phyloP scores from a whole-genome alignment of 2,113 vertebrate species.

The Periophthalmodon schlosseri region DNA sequence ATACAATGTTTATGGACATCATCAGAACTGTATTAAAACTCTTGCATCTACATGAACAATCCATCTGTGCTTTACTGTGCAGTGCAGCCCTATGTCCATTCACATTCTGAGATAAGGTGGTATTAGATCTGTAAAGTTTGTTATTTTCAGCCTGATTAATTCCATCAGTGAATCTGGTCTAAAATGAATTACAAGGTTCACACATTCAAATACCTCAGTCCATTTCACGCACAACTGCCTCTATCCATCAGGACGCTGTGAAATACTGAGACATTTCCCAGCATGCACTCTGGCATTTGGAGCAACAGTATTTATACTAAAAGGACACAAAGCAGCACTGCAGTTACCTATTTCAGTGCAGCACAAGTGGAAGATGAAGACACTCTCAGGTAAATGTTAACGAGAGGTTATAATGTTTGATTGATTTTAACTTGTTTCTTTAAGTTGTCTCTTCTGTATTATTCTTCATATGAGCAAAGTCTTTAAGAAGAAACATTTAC shows the following conservation, averaged over 20 bases:
- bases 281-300: constrained; percentile 20
- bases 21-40: no score
- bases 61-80: background rate
- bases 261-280: constrained; percentile 10
- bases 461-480: background rate
- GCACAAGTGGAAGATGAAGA: background rate
- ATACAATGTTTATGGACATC: background rate
- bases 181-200: constrained; percentile 30
- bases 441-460: constrained; percentile 1
- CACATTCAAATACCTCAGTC: constrained; percentile 22
- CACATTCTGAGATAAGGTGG: background rate
- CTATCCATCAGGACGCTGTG: background rate
- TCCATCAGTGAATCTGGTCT: constrained; percentile 34
- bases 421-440: background rate
- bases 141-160: constrained; percentile 51
- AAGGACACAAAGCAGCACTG: background rate
- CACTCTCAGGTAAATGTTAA: constrained; percentile 2
- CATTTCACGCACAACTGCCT: constrained; percentile 34
- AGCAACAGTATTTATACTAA: background rate
- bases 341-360: background rate
- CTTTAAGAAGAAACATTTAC: background rate
- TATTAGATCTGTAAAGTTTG: constrained; percentile 33
- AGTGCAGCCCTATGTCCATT: background rate
- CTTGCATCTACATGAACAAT: background rate
- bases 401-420: constrained; percentile 1